Conservation (phyloP, 2,797 vertebrate genomes). For the Erithacus rubecula region DNA sequence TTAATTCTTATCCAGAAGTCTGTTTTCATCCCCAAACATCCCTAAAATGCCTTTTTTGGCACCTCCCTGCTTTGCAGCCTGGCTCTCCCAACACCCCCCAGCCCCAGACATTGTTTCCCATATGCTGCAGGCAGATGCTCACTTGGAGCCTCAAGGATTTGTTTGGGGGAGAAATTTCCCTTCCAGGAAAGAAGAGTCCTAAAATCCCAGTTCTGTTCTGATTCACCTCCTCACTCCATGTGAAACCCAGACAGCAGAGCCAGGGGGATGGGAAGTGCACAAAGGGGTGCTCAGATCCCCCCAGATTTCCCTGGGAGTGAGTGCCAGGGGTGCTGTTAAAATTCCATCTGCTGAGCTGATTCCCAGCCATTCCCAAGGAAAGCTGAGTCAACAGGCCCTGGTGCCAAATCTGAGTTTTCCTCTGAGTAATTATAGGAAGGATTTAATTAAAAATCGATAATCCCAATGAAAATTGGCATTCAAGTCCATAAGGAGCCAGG, state of each 20-base stretch:
- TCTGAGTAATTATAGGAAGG: not conserved
- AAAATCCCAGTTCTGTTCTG: not conserved
- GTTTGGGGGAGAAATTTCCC: not conserved
- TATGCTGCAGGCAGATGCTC: not conserved
- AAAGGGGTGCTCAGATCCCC: not conserved
- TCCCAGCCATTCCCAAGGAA: not conserved
- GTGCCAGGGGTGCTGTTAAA: not conserved
- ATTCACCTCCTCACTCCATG: not conserved
- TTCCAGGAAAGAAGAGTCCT: not conserved
- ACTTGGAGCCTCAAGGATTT: not conserved
- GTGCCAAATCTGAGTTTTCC: not conserved
- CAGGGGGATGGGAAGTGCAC: not conserved
- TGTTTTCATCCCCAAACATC: not conserved
- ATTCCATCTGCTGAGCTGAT: not conserved
- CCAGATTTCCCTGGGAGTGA: not conserved
- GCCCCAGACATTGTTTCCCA: not conserved
- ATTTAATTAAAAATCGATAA: not conserved
- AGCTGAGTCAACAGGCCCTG: not conserved
- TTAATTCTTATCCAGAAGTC: not conserved
- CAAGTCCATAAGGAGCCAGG: not conserved
- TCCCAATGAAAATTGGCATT: not conserved
- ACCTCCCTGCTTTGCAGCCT: not conserved
- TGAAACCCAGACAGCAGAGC: too few species aligned
- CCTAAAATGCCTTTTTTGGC: not conserved
- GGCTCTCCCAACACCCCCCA: not conserved